Base-by-base conservation (phyloP, 2,888 invertebrate genomes). In the Agonopterix alstromeriana region DNA sequence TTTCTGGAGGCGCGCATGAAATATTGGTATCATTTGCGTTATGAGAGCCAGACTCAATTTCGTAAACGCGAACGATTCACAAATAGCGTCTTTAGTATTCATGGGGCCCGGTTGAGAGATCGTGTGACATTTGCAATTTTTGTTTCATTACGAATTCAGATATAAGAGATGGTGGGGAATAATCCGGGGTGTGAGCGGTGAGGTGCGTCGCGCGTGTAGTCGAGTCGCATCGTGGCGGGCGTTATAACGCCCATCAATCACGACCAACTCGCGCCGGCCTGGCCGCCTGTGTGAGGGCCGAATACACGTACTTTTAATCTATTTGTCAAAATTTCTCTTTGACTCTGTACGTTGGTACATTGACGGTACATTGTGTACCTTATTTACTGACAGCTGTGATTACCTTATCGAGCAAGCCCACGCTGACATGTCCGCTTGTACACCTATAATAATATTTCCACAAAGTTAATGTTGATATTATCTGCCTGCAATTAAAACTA, bases 61-160 rank as follows among this genome's bases (percentile, higher is more conserved):
- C 69, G 72, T 71, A 71, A 72, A 73, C 70, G 74, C 69, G 75
- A 77, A 77, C 76, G 78, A 78, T 81, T 75, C 78, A 75, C 81
- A 82, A 72, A 84, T 82, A 75, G 79, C 82, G 74, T 82, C 82
- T 81, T 86, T 85, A 86, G 85, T 87, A 86, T 87, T 87, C 87
- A 86, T 87, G 78, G 83, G 72, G 70, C 68, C 27, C 69, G 74
- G 73, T 67, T 75, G 79, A 77, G 76, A 77, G 77, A 78, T 74
- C 69, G 76, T 71, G 70, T 74, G 81, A 82, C 85, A 82, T 86
- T 85, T 82, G 83, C 82, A 84, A 86, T 85, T 85, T 85, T 87
- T 85, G 84, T 84, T 81, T 84, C 83, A 84, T 87, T 85, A 86
- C 74, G 73, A 82, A 83, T 87, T 86, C 81, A 83, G 81, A 77